These are phyloP conservation scores for Sesamia inferens DNA, from an alignment of 2,888 invertebrate species.

Conservation along the genomic window DNA sequence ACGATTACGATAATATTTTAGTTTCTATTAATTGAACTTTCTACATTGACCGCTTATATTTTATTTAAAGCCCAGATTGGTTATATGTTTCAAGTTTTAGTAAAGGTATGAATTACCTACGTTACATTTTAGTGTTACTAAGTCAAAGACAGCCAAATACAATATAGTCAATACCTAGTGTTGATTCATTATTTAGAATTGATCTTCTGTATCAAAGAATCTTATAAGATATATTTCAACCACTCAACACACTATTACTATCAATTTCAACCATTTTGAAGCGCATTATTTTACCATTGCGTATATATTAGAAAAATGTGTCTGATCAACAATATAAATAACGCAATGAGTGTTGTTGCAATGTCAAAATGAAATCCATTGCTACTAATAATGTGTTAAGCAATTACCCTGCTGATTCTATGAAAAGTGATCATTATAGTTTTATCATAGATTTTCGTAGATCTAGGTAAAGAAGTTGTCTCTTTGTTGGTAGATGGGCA, in stretches of 20 bases:
- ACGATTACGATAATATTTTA: slow-evolving; percentile 31
- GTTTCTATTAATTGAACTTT: slow-evolving; percentile 70
- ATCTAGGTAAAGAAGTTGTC: slow-evolving; percentile 94
- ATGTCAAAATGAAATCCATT: too few species aligned
- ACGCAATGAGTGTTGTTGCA: too few species aligned
- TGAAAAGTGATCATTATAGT: background rate
- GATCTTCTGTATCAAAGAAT: slow-evolving; percentile 9
- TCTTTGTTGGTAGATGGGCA: slow-evolving; percentile 96
- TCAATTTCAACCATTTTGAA: too few species aligned
- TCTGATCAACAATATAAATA: too few species aligned
- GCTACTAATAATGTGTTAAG: too few species aligned
- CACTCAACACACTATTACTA: too few species aligned
- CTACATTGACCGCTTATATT: slow-evolving; percentile 64
- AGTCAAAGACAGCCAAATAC: slow-evolving; percentile 40
- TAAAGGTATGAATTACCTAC: slow-evolving; percentile 22
- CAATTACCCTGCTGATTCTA: background rate
- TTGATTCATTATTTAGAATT: slow-evolving; percentile 24
- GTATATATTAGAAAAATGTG: too few species aligned
- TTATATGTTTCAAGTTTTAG: slow-evolving; percentile 44
- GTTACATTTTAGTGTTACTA: slow-evolving; percentile 12
- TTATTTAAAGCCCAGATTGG: slow-evolving; percentile 71
- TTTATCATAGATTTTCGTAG: background rate
- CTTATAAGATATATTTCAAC: background rate
- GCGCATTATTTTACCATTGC: too few species aligned
- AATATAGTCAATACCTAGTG: slow-evolving; percentile 11